Percentiles rank a stretch among this genome's conserved stretches.
Evolutionary conservation across 2,113 vertebrate species (phyloP).

Genomic region (Gobiocypris rarus): DNA sequence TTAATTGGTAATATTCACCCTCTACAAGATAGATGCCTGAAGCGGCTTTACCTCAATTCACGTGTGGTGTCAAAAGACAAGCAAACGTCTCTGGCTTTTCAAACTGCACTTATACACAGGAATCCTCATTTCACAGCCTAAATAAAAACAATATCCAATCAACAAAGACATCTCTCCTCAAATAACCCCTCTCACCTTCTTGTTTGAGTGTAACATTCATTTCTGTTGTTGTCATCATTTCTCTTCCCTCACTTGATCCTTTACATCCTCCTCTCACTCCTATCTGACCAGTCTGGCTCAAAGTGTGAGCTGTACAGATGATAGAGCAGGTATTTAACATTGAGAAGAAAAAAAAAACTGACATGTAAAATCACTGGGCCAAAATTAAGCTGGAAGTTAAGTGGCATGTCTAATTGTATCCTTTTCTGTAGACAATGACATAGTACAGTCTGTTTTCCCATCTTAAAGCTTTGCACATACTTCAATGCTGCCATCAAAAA

Average conservation of each 20-base stretch:
- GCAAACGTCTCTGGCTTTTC: neutral
- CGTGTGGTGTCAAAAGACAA: neutral
- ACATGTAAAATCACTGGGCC: neutral
- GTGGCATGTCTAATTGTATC: neutral
- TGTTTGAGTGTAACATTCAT: slow-evolving; percentile 18
- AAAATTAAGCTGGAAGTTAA: slow-evolving; percentile 16
- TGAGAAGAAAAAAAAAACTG: neutral
- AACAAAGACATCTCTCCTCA: neutral
- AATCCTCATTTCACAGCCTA: slow-evolving; percentile 22
- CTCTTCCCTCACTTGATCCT: neutral
- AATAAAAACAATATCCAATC: neutral
- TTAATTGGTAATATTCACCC: neutral
- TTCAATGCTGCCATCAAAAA: neutral
- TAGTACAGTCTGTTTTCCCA: neutral
- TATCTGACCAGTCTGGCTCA: slow-evolving; percentile 21
- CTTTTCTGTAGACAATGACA: neutral
- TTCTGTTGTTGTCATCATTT: slow-evolving; percentile 4
- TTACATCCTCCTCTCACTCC: slow-evolving; percentile 16
- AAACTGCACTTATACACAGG: slow-evolving; percentile 1
- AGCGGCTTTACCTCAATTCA: slow-evolving; percentile 18
- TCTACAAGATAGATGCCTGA: slow-evolving; percentile 12
- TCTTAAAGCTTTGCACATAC: slow-evolving; percentile 25
- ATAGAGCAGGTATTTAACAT: slow-evolving; percentile 11
- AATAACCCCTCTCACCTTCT: slow-evolving; percentile 5
- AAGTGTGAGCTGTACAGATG: slow-evolving; percentile 19